Percentiles rank a stretch among this genome's conserved stretches.
phyloP scores from a whole-genome alignment of 1,140 invertebrate species.

The Drosophila parvula region DNA sequence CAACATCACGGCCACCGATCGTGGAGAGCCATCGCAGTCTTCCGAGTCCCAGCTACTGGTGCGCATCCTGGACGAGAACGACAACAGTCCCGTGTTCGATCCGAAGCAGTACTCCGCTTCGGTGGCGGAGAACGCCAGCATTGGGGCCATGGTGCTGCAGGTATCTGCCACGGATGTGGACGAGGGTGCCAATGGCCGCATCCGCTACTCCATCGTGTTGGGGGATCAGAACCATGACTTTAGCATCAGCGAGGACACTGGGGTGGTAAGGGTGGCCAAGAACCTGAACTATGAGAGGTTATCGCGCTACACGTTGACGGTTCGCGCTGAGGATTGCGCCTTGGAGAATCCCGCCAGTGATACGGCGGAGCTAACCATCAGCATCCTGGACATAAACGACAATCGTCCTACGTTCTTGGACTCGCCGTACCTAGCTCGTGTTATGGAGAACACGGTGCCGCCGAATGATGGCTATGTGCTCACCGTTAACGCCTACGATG shows the following conservation, averaged over 20 bases:
- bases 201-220: conserved; percentile 93
- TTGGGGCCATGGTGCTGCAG: conserved; percentile 94
- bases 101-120: conserved; percentile 94
- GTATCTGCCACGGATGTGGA: conserved; percentile 96
- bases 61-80: conserved; percentile 95
- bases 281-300: conserved; percentile 96
- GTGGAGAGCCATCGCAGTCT: conserved; percentile 92
- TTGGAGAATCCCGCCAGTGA: conserved; percentile 85
- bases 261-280: conserved; percentile 94
- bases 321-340: conserved; percentile 93
- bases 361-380: conserved; percentile 88
- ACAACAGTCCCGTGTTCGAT: conserved; percentile 96
- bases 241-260: conserved; percentile 94
- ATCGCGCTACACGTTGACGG: conserved; percentile 91
- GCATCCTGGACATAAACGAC: conserved; percentile 96
- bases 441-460: conserved; percentile 95
- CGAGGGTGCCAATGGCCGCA: conserved; percentile 93
- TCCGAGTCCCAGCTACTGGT: conserved; percentile 90
- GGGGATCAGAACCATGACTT: conserved; percentile 96
- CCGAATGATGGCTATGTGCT: conserved; percentile 91
- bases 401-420: conserved; percentile 95
- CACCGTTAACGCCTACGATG: conserved; percentile 93
- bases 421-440: conserved; percentile 95
- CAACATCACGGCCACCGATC: conserved; percentile 92
- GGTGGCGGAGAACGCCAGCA: conserved; percentile 96